Evolutionary conservation across 2,113 vertebrate species (phyloP).

Genomic region (Noctilio leporinus): DNA sequence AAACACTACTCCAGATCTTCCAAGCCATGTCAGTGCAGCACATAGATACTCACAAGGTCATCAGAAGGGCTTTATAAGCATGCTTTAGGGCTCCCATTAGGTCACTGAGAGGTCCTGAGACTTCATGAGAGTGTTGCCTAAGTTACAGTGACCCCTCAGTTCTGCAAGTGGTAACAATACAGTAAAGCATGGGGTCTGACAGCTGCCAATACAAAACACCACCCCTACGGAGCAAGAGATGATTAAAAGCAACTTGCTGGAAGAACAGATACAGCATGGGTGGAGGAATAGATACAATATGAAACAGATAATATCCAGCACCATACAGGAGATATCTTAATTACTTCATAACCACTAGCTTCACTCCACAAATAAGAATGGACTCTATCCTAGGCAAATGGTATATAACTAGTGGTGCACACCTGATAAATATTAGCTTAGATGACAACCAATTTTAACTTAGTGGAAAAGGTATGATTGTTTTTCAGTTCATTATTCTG

Average conservation of each 20-base stretch:
- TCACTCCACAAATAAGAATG: background rate
- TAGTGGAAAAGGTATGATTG: background rate
- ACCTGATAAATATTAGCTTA: background rate
- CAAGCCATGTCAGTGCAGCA: background rate
- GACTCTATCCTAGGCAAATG: background rate
- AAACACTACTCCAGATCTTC: background rate
- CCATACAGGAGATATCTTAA: background rate
- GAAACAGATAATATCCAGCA: background rate
- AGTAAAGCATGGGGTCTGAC: background rate
- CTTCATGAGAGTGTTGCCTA: no score
- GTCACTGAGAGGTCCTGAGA: background rate
- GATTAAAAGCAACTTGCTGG: background rate
- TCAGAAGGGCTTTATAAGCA: background rate
- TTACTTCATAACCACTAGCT: no score
- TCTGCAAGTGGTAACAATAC: background rate
- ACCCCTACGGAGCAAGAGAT: background rate
- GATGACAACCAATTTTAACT: background rate
- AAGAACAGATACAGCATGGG: background rate
- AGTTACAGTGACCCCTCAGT: background rate
- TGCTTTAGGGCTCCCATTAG: accelerated
- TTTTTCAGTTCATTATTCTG: background rate
- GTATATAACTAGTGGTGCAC: background rate
- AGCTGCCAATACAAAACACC: background rate
- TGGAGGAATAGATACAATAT: background rate
- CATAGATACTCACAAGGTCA: background rate